A percentile compares a stretch with the other conserved stretches of the same genome.
Conservation (phyloP, 2,888 invertebrate species). For the Trichacis sp. region DNA sequence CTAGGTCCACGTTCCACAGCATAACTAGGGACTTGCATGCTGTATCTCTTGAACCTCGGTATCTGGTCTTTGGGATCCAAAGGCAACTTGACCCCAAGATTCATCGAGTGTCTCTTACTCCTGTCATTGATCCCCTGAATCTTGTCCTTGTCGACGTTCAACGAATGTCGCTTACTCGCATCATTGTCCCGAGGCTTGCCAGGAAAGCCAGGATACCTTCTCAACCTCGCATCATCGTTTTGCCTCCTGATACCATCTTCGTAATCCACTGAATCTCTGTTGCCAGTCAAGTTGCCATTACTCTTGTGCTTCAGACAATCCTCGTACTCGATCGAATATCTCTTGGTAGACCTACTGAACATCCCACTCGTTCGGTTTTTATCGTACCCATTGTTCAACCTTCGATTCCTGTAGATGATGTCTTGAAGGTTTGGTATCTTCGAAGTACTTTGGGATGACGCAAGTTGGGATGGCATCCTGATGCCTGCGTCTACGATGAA, state of each 20-base stretch:
- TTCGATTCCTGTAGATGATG: slow-evolving; percentile 53
- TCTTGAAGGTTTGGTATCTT: slow-evolving; percentile 62
- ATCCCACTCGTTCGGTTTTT: slow-evolving; percentile 45
- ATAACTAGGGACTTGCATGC: slow-evolving; percentile 58
- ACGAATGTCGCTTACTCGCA: slow-evolving; percentile 50
- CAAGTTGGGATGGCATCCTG: slow-evolving; percentile 61
- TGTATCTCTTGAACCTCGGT: slow-evolving; percentile 59
- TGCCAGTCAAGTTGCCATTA: slow-evolving; percentile 26
- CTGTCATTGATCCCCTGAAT: slow-evolving; percentile 52
- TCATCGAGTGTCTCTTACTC: slow-evolving; percentile 60
- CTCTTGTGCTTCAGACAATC: slow-evolving; percentile 53
- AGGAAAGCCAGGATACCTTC: slow-evolving; percentile 42
- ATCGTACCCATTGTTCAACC: slow-evolving; percentile 44
- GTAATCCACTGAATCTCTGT: slow-evolving; percentile 52
- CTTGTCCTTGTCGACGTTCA: slow-evolving; percentile 50
- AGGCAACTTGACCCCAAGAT: slow-evolving; percentile 48
- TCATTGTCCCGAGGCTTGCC: slow-evolving; percentile 44
- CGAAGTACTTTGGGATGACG: slow-evolving; percentile 55
- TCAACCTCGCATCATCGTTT: slow-evolving; percentile 38
- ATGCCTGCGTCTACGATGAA: slow-evolving; percentile 67
- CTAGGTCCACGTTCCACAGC: slow-evolving; percentile 42
- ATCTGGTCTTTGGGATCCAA: slow-evolving; percentile 56
- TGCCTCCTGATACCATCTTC: slow-evolving; percentile 50
- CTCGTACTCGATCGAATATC: slow-evolving; percentile 54
- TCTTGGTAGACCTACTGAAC: slow-evolving; percentile 49